A percentile compares a stretch with the other conserved stretches of the same genome.
Conservation (phyloP, 2,888 invertebrate species). For the Quadroppia sp. region DNA sequence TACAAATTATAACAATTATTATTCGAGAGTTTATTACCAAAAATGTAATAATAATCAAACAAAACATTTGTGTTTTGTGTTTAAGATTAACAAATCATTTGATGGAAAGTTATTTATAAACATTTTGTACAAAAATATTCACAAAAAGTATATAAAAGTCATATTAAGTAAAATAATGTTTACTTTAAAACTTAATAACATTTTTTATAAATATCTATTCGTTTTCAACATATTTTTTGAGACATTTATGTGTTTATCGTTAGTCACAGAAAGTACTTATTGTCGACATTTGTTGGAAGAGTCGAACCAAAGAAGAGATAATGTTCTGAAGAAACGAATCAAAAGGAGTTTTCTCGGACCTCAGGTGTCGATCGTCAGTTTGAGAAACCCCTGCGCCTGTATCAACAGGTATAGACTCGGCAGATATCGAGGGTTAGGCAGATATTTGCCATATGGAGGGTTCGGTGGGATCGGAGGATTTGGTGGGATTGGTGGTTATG, state of each 20-base stretch:
- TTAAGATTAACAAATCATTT: no score
- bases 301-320: not conserved
- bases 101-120: no score
- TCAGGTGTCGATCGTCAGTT: not conserved
- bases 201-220: not conserved
- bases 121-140: no score
- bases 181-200: not conserved
- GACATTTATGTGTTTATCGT: not conserved
- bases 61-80: no score
- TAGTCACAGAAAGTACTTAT: not conserved
- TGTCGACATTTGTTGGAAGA: not conserved
- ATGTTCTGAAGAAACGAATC: not conserved
- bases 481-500: not conserved
- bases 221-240: not conserved
- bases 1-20: not conserved
- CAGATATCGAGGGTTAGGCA: no score
- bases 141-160: no score
- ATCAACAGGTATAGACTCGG: not conserved
- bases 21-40: not conserved
- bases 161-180: not conserved
- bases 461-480: no score
- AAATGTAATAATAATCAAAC: not conserved
- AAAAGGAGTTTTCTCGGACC: not conserved
- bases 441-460: no score
- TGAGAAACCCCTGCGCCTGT: not conserved